Percentiles rank a stretch among this genome's conserved stretches.
Evolutionary conservation across 2,888 invertebrate species (phyloP).

Genomic region (Vanessa cardui): DNA sequence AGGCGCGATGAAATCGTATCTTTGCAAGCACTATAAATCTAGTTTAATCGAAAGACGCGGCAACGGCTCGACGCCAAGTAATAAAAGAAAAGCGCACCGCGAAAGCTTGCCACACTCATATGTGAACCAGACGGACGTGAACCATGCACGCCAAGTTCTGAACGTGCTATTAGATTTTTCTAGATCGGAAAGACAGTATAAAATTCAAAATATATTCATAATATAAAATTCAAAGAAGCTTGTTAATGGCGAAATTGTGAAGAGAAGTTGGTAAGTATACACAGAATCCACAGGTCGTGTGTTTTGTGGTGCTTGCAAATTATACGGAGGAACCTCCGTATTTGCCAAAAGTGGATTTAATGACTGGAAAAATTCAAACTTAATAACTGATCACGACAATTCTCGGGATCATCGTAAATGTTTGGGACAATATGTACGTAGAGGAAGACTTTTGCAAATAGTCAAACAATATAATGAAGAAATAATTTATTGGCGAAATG

Average conservation of each 20-base stretch:
- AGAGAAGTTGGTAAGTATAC: conserved; percentile 11
- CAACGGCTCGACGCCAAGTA: too few species aligned
- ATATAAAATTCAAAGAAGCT: too few species aligned
- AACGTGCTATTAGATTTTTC: too few species aligned
- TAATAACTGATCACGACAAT: conserved; percentile 28
- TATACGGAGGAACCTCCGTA: conserved; percentile 27
- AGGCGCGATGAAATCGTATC: too few species aligned
- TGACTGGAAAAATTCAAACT: conserved; percentile 29
- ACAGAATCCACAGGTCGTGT: conserved; percentile 30
- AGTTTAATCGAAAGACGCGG: too few species aligned
- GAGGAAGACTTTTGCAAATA: conserved; percentile 25
- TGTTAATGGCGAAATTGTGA: conserved; percentile 3
- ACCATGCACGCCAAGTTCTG: too few species aligned
- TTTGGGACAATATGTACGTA: conserved; percentile 24
- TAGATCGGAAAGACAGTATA: too few species aligned
- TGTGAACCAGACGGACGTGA: too few species aligned
- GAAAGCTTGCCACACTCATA: too few species aligned
- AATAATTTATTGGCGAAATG: conserved; percentile 30
- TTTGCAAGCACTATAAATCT: too few species aligned
- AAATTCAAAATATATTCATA: too few species aligned
- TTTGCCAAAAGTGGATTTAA: conserved; percentile 33
- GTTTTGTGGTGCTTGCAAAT: conserved; percentile 34
- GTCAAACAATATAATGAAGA: conserved; percentile 32
- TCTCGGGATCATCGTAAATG: conserved; percentile 30
- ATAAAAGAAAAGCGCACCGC: too few species aligned